These are phyloP conservation scores for Oryzaephilus surinamensis DNA, from an alignment of 1,140 invertebrate genomes.

Conservation along the genomic window DNA sequence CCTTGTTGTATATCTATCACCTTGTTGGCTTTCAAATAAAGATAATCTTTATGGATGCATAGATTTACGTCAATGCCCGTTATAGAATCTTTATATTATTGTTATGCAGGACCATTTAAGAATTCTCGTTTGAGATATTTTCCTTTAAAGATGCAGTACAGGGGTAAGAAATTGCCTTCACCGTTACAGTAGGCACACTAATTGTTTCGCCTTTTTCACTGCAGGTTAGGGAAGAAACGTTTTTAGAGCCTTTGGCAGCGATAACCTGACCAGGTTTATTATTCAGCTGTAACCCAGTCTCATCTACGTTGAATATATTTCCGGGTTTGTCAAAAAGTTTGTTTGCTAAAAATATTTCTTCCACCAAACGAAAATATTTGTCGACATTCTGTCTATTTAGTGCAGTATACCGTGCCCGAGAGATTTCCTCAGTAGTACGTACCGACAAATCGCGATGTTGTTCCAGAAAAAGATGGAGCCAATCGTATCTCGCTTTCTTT, in stretches of 20 bases:
- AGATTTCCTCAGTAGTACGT: constrained; percentile 25
- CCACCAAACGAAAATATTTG: constrained; percentile 14
- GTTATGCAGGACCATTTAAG: too few relatives aligned
- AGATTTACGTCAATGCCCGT: too few relatives aligned
- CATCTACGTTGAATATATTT: constrained; percentile 24
- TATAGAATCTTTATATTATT: too few relatives aligned
- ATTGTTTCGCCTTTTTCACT: constrained; percentile 33
- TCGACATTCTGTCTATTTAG: constrained; percentile 20
- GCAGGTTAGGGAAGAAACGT: constrained; percentile 24
- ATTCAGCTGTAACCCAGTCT: constrained; percentile 28
- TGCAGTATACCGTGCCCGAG: constrained; percentile 15
- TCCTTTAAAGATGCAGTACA: too few relatives aligned
- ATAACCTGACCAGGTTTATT: constrained; percentile 27
- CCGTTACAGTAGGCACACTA: constrained; percentile 9
- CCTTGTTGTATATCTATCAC: too few relatives aligned
- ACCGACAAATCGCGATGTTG: constrained; percentile 19
- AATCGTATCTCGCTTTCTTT: constrained; percentile 26
- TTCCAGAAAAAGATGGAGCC: constrained; percentile 28
- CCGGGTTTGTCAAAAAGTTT: constrained; percentile 21
- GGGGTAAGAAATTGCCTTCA: too few relatives aligned
- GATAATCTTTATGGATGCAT: too few relatives aligned
- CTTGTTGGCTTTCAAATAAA: too few relatives aligned
- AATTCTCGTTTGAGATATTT: too few relatives aligned
- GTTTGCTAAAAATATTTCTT: constrained; percentile 14
- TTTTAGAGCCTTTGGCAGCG: constrained; percentile 30